Base-by-base conservation (phyloP, 2,797 vertebrate genomes). In the Anguilla pacifica region DNA sequence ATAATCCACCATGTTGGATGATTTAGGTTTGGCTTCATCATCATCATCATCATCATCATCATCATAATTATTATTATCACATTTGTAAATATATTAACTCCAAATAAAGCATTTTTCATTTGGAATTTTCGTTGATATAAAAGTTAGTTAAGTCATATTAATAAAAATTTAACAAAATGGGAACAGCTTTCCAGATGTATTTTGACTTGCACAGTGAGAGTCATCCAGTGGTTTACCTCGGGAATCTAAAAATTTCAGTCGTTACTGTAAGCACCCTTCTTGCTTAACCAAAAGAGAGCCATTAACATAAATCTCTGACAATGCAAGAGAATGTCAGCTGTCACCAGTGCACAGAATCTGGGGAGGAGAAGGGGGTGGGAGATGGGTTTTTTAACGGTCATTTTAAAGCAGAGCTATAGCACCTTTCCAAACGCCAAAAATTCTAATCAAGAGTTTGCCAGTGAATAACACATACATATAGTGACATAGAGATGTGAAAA, bases 191-290 rank as follows among this genome's bases (percentile, higher is more conserved):
- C 39, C 39, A 39, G 39, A 39, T 39, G 39, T 39, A 39, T 39
- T 39, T 39, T 39, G 39, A 39, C 39, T 39, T 39, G 39, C 2
- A 2, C 39, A 39, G 39, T 91, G 84, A 77, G n/a, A 82, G 89
- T 85, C 64, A 83, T 85, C 82, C 43, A n/a, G 89, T 86, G 88
- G 64, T 19, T 86, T 86, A 74, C 67, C n/a, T 88, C 55, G 87
- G 90, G 91, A 91, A 91, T 83, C 59, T 11, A 90, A 49, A 92
- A 91, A 39, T 88, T 86, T 61, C 64, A 90, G 86, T 70, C 88
- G 85, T 85, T 84, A 87, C 86, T 89, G 79, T 92, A 82, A 86
- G 90, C 84, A 89, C 87, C 83, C 81, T 15, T 49, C 85, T 89
- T 86, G 35, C 86, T 84, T 89, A 89, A 91, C 85, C 85, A 74